These are phyloP conservation scores for Cetoscarus ocellatus DNA, from an alignment of 2,797 vertebrate species.

Conservation along the genomic window DNA sequence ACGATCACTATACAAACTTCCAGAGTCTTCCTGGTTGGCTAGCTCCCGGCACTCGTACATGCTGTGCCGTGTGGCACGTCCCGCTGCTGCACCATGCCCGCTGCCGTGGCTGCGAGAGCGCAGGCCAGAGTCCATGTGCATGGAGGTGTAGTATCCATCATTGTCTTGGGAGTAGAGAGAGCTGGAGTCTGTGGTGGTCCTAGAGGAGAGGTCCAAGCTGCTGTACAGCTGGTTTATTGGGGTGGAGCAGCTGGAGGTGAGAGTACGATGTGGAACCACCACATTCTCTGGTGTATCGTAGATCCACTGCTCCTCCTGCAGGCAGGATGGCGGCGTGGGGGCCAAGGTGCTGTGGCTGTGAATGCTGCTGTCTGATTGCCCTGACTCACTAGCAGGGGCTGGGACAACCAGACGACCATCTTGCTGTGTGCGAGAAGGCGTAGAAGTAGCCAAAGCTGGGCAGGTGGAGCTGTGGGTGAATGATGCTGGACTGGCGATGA, in stretches of 20 bases:
- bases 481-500: conserved; percentile 53
- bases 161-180: conserved; percentile 93
- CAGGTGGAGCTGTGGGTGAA: conserved; percentile 76
- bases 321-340: conserved; percentile 67
- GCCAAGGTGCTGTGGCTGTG: conserved; percentile 78
- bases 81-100: conserved; percentile 78
- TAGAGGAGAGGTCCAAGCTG: conserved; percentile 87
- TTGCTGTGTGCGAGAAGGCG: conserved; percentile 66
- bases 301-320: conserved; percentile 86
- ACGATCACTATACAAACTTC: conserved; percentile 85
- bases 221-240: conserved; percentile 89
- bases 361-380: conserved; percentile 82
- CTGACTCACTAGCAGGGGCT: conserved; percentile 85
- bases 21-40: conserved; percentile 81
- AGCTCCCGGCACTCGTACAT: conserved; percentile 89
- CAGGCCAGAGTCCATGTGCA: conserved; percentile 86
- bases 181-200: conserved; percentile 86
- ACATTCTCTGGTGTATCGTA: conserved; percentile 85
- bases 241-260: conserved; percentile 88
- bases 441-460: conserved; percentile 77
- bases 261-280: conserved; percentile 74
- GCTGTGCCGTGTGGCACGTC: conserved; percentile 85
- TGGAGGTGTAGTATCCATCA: conserved; percentile 88
- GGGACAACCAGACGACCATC: conserved; percentile 55
- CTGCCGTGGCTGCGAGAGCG: conserved; percentile 80